Conservation (phyloP, 1,140 invertebrate genomes). For the Grapholita molesta region DNA sequence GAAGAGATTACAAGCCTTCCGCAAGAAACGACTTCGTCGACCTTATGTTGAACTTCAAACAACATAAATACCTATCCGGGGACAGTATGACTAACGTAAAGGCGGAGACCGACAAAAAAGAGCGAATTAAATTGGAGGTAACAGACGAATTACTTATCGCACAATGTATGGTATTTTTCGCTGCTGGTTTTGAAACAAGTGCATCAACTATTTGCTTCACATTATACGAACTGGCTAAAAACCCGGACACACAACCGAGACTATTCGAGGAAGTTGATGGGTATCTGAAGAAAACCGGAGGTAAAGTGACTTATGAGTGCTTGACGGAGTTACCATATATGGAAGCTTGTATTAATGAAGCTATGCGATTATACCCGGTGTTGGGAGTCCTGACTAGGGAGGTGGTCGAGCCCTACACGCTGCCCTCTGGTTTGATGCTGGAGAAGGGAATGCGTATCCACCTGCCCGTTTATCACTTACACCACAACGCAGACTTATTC, state of each 20-base stretch:
- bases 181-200: conserved; percentile 61
- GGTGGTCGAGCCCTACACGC: conserved; percentile 51
- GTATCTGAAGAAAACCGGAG: conserved; percentile 50
- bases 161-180: conserved; percentile 43
- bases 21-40: conserved; percentile 46
- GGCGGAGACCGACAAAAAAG: conserved; percentile 22
- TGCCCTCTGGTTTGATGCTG: conserved; percentile 49
- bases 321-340: conserved; percentile 61
- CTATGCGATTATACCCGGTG: conserved; percentile 56
- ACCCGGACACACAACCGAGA: conserved; percentile 79
- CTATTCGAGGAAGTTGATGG: conserved; percentile 77
- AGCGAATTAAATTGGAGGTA: conserved; percentile 24
- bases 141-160: conserved; percentile 49
- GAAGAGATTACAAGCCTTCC: conserved; percentile 30
- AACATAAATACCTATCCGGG: conserved; percentile 30
- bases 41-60: conserved; percentile 31
- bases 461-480: conserved; percentile 38
- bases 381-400: conserved; percentile 42
- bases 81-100: conserved; percentile 28
- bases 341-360: conserved; percentile 47
- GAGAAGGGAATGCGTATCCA: conserved; percentile 42
- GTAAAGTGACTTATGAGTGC: conserved; percentile 57
- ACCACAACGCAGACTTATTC: conserved; percentile 39
- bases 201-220: conserved; percentile 76
- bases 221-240: conserved; percentile 78